phyloP scores from a whole-genome alignment of 2,797 vertebrate genomes.

The Trematomus bernacchii region DNA sequence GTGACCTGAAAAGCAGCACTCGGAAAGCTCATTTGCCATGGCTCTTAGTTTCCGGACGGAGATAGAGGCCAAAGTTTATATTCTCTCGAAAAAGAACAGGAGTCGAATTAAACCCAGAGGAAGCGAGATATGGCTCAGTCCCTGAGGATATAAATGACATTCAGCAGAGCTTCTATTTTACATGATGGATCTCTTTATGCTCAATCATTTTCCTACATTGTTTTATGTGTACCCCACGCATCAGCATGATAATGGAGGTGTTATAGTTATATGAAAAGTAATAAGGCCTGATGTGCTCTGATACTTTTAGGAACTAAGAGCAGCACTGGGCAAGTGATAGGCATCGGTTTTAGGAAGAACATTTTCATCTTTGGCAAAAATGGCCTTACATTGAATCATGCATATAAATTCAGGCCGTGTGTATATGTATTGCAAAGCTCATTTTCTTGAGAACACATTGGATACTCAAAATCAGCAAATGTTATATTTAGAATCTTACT shows the following conservation, averaged over 20 bases:
- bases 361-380: not conserved
- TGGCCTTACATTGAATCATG: not conserved
- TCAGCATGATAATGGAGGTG: not conserved
- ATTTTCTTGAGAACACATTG: slow-evolving; percentile 1
- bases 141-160: slow-evolving; percentile 15
- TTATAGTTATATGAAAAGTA: not conserved
- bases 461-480: not conserved
- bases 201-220: not conserved
- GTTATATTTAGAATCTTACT: not conserved
- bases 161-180: slow-evolving; percentile 13
- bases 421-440: not conserved
- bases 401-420: not conserved
- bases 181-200: slow-evolving; percentile 21
- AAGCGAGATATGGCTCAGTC: slow-evolving; percentile 4
- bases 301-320: slow-evolving; percentile 7
- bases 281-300: not conserved
- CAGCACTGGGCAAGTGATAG: not conserved
- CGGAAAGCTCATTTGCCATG: slow-evolving; percentile 28
- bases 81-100: slow-evolving; percentile 22
- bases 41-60: slow-evolving; percentile 18
- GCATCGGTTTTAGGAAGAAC: not conserved
- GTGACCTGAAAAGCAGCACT: slow-evolving; percentile 31
- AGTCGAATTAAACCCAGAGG: slow-evolving; percentile 21
- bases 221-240: not conserved
- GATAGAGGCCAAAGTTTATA: slow-evolving; percentile 36